These are phyloP conservation scores for Myathropa florea DNA, from an alignment of 2,888 invertebrate genomes.

Conservation along the genomic window DNA sequence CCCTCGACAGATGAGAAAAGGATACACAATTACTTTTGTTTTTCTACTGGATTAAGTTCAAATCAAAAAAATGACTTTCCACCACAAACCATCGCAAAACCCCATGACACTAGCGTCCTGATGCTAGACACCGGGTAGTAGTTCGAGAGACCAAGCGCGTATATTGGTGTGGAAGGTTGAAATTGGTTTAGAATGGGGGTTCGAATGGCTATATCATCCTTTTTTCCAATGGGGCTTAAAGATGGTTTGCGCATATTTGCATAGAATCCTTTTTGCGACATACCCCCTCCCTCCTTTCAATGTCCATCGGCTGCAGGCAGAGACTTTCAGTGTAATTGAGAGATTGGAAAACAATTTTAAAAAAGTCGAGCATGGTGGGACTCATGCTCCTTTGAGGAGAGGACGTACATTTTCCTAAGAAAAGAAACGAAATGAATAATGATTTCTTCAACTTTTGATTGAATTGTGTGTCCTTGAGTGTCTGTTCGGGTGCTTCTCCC, in stretches of 20 bases:
- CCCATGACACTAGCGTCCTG: not conserved
- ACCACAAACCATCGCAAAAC: not conserved
- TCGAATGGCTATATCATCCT: slow-evolving; percentile 8
- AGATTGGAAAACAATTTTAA: slow-evolving; percentile 42
- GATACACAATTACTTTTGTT: slow-evolving; percentile 76
- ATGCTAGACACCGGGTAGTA: too few relatives aligned
- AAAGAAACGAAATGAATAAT: not conserved
- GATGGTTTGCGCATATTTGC: slow-evolving; percentile 5
- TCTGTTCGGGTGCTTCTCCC: not conserved
- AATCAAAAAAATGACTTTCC: slow-evolving; percentile 76
- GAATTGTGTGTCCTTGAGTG: slow-evolving; percentile 38
- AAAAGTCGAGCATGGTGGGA: too few relatives aligned
- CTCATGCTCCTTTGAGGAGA: too few relatives aligned
- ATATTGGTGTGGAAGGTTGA: slow-evolving; percentile 51
- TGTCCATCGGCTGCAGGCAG: too few relatives aligned
- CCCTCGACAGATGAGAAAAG: slow-evolving; percentile 65
- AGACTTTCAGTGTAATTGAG: slow-evolving; percentile 13
- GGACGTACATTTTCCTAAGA: not conserved
- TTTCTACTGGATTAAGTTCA: slow-evolving; percentile 77
- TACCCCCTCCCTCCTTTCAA: not conserved
- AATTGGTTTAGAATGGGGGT: slow-evolving; percentile 34
- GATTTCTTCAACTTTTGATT: slow-evolving; percentile 38
- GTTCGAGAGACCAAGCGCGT: too few relatives aligned
- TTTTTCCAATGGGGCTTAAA: not conserved
- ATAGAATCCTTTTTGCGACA: not conserved